A percentile compares a stretch with the other conserved stretches of the same genome.
Conservation (phyloP, 92 coral and sea anemone genomes). For the Epizoanthus fatuus region DNA sequence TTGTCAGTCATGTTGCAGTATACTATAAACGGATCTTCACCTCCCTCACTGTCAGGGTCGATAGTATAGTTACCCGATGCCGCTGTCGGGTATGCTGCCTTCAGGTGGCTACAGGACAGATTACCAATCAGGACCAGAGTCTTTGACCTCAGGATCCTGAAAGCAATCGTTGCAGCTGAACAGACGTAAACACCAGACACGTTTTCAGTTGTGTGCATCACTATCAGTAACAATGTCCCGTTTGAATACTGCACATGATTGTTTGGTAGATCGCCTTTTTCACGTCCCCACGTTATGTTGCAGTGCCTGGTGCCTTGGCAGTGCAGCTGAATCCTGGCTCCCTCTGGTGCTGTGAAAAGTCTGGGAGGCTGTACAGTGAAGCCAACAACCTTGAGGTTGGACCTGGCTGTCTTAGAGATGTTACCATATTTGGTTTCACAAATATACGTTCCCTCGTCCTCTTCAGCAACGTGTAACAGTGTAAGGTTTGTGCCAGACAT, state of each 20-base stretch:
- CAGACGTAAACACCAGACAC: not conserved
- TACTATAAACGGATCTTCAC: conserved; percentile 3
- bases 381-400: not conserved
- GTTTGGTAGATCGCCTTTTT: not conserved
- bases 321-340: not conserved
- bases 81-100: not conserved
- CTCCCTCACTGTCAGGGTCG: not conserved
- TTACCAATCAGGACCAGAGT: not conserved
- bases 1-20: conserved; percentile 34
- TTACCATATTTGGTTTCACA: conserved; percentile 11
- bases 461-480: not conserved
- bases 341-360: not conserved
- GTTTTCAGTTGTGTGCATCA: not conserved
- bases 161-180: not conserved
- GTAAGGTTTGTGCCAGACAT: not conserved
- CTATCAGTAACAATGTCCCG: not conserved
- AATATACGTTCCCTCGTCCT: not conserved
- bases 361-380: not conserved
- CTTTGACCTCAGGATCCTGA: not conserved
- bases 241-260: not conserved
- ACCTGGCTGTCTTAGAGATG: not conserved
- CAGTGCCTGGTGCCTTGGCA: not conserved
- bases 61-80: not conserved
- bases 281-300: not conserved
- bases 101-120: conserved; percentile 7